These are phyloP conservation scores for Pipa parva DNA, from an alignment of 2,113 vertebrate genomes.

Conservation along the genomic window DNA sequence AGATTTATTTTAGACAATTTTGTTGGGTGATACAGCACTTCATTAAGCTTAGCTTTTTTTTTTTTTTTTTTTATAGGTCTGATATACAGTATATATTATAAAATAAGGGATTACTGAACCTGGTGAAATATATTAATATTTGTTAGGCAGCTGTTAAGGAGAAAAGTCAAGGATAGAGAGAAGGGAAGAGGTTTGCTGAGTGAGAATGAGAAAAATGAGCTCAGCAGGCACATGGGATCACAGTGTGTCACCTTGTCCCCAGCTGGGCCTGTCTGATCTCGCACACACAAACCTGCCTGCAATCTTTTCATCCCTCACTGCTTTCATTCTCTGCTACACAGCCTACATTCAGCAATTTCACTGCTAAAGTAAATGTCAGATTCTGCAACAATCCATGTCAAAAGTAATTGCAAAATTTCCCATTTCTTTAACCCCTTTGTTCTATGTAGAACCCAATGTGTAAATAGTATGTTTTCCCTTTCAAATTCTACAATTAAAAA, in stretches of 20 bases:
- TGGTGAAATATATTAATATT: too few relatives aligned
- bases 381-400: background rate
- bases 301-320: background rate
- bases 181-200: background rate
- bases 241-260: constrained; percentile 22
- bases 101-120: too few relatives aligned
- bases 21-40: too few relatives aligned
- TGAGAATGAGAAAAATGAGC: background rate
- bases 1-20: too few relatives aligned
- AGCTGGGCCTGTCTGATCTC: constrained; percentile 27
- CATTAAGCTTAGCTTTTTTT: too few relatives aligned
- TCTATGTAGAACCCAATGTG: too few relatives aligned
- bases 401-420: background rate
- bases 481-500: too few relatives aligned
- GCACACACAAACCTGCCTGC: background rate
- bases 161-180: background rate
- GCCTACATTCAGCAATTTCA: background rate
- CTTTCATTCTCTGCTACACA: background rate
- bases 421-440: background rate
- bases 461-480: too few relatives aligned
- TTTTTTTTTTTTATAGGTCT: too few relatives aligned
- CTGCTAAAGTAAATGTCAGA: background rate
- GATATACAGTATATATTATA: too few relatives aligned
- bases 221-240: background rate
- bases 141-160: background rate